Conservation (phyloP, 2,797 vertebrate species). For the Phrynocephalus forsythii region DNA sequence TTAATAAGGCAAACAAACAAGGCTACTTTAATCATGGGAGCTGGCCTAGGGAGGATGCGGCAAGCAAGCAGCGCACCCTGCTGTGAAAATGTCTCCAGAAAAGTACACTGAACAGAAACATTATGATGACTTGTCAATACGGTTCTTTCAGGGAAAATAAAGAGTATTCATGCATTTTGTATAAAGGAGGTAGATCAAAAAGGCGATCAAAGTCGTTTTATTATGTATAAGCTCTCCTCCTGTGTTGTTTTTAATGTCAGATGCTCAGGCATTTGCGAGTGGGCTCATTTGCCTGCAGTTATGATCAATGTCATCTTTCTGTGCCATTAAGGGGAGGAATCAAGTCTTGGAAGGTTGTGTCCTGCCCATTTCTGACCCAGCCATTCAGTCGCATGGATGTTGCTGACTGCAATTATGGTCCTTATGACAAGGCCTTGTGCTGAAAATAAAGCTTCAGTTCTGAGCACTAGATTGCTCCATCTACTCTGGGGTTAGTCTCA, state of each 20-base stretch:
- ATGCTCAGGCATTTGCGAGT: conserved; percentile 8
- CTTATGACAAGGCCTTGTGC: not conserved
- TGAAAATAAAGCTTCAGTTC: not conserved
- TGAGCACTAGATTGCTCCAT: not conserved
- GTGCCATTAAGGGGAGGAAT: not conserved
- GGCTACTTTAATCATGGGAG: conserved; percentile 29
- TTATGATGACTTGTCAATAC: conserved; percentile 43
- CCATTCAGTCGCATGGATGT: not conserved
- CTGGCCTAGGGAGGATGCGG: conserved; percentile 30
- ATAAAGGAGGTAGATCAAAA: conserved; percentile 46
- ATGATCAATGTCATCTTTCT: not conserved
- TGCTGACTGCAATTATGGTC: not conserved
- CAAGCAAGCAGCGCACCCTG: conserved; percentile 25
- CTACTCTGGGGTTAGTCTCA: not conserved
- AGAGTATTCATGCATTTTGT: conserved; percentile 47
- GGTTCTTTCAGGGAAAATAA: conserved; percentile 45
- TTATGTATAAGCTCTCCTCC: conserved; percentile 42
- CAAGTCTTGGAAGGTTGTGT: not conserved
- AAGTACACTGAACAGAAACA: conserved; percentile 39
- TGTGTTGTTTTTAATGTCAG: conserved; percentile 34
- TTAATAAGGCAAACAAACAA: conserved; percentile 45
- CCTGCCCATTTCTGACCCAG: not conserved
- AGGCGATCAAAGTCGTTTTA: conserved; percentile 39
- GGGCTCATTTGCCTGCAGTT: conserved; percentile 19
- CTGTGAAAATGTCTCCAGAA: conserved; percentile 47